These are phyloP conservation scores for Pseudeuparius sepicola DNA, from an alignment of 2,888 invertebrate species.

Conservation along the genomic window DNA sequence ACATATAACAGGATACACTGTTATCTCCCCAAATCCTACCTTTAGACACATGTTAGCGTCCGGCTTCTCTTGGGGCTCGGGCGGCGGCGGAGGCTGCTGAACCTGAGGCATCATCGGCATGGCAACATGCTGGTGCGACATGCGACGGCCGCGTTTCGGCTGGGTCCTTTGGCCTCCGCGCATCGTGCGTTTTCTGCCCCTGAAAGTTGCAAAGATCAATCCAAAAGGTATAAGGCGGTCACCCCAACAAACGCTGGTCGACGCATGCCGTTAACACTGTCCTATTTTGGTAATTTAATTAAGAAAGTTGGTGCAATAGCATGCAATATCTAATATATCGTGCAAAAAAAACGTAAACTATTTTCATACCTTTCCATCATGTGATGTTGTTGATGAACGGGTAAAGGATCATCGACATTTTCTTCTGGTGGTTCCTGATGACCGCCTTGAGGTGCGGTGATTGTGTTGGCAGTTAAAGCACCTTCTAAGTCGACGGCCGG, in stretches of 20 bases:
- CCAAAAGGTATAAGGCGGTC: too few relatives aligned
- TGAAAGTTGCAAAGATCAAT: too few relatives aligned
- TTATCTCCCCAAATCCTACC: constrained; percentile 39
- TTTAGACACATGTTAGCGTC: constrained; percentile 81
- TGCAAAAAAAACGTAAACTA: too few relatives aligned
- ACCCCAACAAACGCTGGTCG: too few relatives aligned
- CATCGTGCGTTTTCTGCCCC: constrained; percentile 34
- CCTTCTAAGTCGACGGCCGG: constrained; percentile 78
- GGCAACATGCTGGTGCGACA: constrained; percentile 36
- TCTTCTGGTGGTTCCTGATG: constrained; percentile 26
- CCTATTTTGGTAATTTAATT: too few relatives aligned
- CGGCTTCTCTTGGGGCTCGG: constrained; percentile 67
- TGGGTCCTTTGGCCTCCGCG: constrained; percentile 33
- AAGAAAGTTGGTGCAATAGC: too few relatives aligned
- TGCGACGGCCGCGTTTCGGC: constrained; percentile 28
- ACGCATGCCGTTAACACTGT: too few relatives aligned
- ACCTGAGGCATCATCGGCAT: constrained; percentile 41
- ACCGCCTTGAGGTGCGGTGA: constrained; percentile 43
- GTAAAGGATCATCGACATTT: constrained; percentile 31
- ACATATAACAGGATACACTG: too few relatives aligned
- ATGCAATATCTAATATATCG: too few relatives aligned
- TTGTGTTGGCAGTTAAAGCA: constrained; percentile 69
- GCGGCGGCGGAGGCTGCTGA: constrained; percentile 47
- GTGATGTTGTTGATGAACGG: constrained; percentile 28
- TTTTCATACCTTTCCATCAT: constrained; percentile 24